Percentiles rank a stretch among this genome's conserved stretches.
Conservation (phyloP, 2,113 vertebrate species). For the Chascanopsetta lugubris region DNA sequence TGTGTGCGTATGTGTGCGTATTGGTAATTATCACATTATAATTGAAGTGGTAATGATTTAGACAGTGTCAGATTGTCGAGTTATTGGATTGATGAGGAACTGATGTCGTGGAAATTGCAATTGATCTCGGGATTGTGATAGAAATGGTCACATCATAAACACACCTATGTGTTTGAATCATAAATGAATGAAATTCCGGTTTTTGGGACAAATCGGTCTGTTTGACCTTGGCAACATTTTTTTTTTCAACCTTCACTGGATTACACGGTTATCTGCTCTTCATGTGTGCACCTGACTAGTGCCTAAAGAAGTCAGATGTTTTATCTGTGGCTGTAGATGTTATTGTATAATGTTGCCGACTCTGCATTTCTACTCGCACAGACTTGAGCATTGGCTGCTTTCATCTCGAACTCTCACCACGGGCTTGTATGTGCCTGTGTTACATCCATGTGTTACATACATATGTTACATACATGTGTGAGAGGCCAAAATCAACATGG, state of each 20-base stretch:
- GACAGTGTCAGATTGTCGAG: not conserved
- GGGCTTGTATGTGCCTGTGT: too few relatives aligned
- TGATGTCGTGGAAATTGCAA: too few relatives aligned
- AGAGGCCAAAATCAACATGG: not conserved
- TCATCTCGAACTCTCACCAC: too few relatives aligned
- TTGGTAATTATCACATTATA: constrained; percentile 5
- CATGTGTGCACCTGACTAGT: not conserved
- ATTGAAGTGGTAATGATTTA: constrained; percentile 1
- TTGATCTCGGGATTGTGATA: not conserved
- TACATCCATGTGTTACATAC: too few relatives aligned
- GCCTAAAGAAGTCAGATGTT: not conserved
- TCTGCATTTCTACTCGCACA: too few relatives aligned
- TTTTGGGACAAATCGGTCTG: not conserved
- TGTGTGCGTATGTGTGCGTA: not conserved
- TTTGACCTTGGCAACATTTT: not conserved
- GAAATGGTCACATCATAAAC: not conserved
- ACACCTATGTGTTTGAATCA: too few relatives aligned
- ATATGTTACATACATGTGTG: not conserved
- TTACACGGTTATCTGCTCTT: not conserved
- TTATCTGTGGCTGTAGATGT: too few relatives aligned
- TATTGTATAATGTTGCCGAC: not conserved
- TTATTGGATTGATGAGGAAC: not conserved
- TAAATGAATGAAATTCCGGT: not conserved
- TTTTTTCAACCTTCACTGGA: not conserved
- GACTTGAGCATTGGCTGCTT: too few relatives aligned